Conservation (phyloP, 2,888 invertebrate genomes). For the Epiperipatus broadwayi region DNA sequence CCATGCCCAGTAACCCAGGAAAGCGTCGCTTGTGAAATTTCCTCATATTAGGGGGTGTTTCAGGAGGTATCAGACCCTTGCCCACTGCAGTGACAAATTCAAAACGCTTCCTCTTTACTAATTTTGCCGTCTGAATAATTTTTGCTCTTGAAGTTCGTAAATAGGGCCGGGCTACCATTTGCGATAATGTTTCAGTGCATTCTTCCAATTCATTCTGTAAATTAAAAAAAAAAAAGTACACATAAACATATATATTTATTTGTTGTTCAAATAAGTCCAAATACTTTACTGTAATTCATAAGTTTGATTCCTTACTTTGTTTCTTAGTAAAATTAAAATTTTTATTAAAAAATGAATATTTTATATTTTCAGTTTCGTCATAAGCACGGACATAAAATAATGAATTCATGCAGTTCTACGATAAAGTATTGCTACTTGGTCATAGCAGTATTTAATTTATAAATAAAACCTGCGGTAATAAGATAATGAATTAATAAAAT, state of each 20-base stretch:
- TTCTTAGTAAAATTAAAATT: too few species aligned
- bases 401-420: too few species aligned
- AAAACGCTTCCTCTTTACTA: conserved; percentile 40
- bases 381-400: too few species aligned
- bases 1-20: conserved; percentile 27
- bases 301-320: too few species aligned
- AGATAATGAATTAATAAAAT: too few species aligned
- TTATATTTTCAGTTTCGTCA: too few species aligned
- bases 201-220: conserved; percentile 44
- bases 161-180: conserved; percentile 44
- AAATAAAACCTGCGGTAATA: too few species aligned
- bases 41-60: conserved; percentile 40
- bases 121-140: conserved; percentile 40
- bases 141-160: conserved; percentile 40
- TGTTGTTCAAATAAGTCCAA: background rate
- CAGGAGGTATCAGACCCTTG: conserved; percentile 38
- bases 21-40: conserved; percentile 32
- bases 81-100: conserved; percentile 42
- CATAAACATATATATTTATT: conserved; percentile 6
- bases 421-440: too few species aligned
- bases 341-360: too few species aligned
- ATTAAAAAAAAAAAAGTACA: conserved; percentile 16
- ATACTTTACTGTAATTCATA: background rate
- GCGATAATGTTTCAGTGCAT: conserved; percentile 42
- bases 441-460: too few species aligned